Evolutionary conservation across 2,888 invertebrate species (phyloP).

Genomic region (Miltochrista miniata): DNA sequence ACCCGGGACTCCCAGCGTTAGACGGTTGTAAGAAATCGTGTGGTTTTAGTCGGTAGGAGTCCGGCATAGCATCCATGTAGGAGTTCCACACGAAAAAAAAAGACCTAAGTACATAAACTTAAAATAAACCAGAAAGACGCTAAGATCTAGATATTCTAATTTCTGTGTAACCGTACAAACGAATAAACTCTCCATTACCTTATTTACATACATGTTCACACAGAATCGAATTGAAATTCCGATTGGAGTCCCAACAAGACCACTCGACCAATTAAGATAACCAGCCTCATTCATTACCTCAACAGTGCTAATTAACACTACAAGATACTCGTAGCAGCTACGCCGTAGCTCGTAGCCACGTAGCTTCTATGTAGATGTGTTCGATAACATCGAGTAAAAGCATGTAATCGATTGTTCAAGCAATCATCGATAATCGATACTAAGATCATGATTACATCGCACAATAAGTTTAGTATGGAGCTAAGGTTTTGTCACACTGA

Average conservation of each 20-base stretch:
- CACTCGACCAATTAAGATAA: background rate
- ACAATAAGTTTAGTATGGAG: background rate
- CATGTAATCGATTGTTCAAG: background rate
- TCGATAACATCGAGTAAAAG: background rate
- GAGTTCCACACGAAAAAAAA: no score
- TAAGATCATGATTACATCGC: slow-evolving; percentile 2
- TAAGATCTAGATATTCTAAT: no score
- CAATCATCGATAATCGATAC: slow-evolving; percentile 6
- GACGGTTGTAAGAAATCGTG: no score
- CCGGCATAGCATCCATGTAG: no score
- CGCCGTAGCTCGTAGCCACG: slow-evolving; percentile 7
- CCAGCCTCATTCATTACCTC: background rate
- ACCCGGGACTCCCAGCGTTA: no score
- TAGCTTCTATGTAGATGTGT: slow-evolving; percentile 1
- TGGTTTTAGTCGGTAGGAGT: no score
- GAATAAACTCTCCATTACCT: no score
- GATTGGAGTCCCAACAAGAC: background rate
- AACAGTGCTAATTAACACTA: slow-evolving; percentile 1
- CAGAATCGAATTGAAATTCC: background rate
- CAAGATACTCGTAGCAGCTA: slow-evolving; percentile 3
- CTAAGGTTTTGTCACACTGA: background rate
- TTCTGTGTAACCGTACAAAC: no score
- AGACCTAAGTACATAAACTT: no score
- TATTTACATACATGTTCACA: background rate
- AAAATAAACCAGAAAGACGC: no score